Base-by-base conservation (phyloP, 2,888 invertebrate genomes). In the Allophyes oxyacanthae region DNA sequence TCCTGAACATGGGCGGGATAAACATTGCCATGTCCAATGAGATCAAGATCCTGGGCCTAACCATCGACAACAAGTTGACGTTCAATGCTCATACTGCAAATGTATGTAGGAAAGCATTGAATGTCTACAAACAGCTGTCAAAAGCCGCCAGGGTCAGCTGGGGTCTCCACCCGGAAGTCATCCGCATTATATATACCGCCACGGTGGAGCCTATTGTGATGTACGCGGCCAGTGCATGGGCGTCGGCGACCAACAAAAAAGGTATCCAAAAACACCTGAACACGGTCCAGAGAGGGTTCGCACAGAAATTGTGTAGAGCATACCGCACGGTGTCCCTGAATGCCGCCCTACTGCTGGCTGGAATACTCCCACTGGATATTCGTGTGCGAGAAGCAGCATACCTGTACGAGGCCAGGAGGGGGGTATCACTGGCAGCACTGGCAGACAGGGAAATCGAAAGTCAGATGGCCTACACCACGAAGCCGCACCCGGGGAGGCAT, bases 141-240 rank as follows among this genome's bases (percentile, higher is more conserved):
- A 11, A 25, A 0, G 40, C 53, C 0, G 53, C 59, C 0, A 53
- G 11, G 13, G 14, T 45, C 0, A 43, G 28, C 2, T 59, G 59
- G 53, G 59, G 59, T 0, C 20, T 54, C 4, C 20, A 51, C 11
- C 13, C 41, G 2, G 57, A 57, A 6, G 40, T 51, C 0, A 15
- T 46, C 4, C 34, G 38, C 0, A 46, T 42, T 0, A 57, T 57
- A 11, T 57, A 57, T 26, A n/a, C 33, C 0, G 26, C 46, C 0
- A 37, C 37, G 0, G 13, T 51, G 0, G 51, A 42, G 9, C 46
- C 51, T 38, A 28, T 6, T 1, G 6, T 11, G 2, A 2, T 11
- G 11, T 33, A 11, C 5, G 33, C 33, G 11, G 11, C 33, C 0
- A n/a, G n/a, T n/a, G n/a, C n/a, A n/a, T n/a, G n/a, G n/a, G n/a